These are phyloP conservation scores for Halichoeres trimaculatus DNA, from an alignment of 2,113 vertebrate genomes.

Conservation along the genomic window DNA sequence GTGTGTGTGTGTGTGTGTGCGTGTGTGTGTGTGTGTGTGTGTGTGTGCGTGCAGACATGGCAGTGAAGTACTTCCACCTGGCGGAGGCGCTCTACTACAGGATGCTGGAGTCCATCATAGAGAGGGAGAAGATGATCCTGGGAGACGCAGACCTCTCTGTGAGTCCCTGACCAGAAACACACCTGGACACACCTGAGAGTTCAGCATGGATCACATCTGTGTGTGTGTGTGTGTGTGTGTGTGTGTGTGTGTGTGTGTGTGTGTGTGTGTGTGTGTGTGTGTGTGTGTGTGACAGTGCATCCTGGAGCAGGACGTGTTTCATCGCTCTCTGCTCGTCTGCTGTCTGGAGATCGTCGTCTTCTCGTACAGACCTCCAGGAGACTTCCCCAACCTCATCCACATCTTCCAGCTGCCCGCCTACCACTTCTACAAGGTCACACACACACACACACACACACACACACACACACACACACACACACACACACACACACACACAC, in stretches of 20 bases:
- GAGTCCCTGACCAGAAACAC: constrained; percentile 62
- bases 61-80: constrained; percentile 88
- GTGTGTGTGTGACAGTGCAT: constrained; percentile 83
- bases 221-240: constrained; percentile 14
- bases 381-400: constrained; percentile 87
- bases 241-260: constrained; percentile 16
- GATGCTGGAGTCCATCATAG: constrained; percentile 90
- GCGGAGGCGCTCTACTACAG: constrained; percentile 94
- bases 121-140: constrained; percentile 90
- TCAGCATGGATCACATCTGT: no score
- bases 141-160: constrained; percentile 92
- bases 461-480: not conserved
- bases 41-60: constrained; percentile 80
- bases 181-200: no score
- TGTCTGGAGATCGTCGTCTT: constrained; percentile 93
- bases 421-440: constrained; percentile 94
- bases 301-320: constrained; percentile 93
- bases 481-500: no score
- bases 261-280: constrained; percentile 13
- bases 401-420: constrained; percentile 91
- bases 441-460: not conserved
- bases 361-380: constrained; percentile 91
- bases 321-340: constrained; percentile 91
- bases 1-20: not conserved
- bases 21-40: no score